Evolutionary conservation across 64 coral and sea anemone genomes (phyloP).

Genomic region (Montipora sp.): DNA sequence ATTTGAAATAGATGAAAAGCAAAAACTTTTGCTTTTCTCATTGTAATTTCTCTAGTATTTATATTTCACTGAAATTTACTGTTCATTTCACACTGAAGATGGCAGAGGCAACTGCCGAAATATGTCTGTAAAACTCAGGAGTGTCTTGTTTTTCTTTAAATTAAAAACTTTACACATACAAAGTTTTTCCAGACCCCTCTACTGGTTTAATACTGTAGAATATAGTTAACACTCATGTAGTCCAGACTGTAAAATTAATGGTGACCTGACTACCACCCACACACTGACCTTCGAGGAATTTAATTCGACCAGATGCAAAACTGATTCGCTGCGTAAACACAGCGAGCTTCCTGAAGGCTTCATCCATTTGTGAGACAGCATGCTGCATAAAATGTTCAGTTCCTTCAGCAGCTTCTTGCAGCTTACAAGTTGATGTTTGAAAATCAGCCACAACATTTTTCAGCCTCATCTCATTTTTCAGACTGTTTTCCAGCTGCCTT

Average conservation of each 20-base stretch:
- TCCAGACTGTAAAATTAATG: no score
- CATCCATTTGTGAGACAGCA: conserved; percentile 55
- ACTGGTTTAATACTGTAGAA: no score
- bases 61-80: no score
- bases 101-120: no score
- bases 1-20: no score
- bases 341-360: conserved; percentile 63
- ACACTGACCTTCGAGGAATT: conserved; percentile 85
- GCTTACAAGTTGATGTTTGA: background rate
- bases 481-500: conserved; percentile 52
- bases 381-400: conserved; percentile 28
- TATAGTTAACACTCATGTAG: background rate
- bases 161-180: no score
- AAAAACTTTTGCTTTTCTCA: no score
- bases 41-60: no score
- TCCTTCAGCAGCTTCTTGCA: conserved; percentile 14
- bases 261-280: background rate
- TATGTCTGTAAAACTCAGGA: no score
- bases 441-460: conserved; percentile 30
- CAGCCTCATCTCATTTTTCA: conserved; percentile 41
- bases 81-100: no score
- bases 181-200: no score
- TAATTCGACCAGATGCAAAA: conserved; percentile 83
- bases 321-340: conserved; percentile 73
- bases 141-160: no score